These are phyloP conservation scores for Bubo scandiacus DNA, from an alignment of 2,113 vertebrate genomes.

Conservation along the genomic window DNA sequence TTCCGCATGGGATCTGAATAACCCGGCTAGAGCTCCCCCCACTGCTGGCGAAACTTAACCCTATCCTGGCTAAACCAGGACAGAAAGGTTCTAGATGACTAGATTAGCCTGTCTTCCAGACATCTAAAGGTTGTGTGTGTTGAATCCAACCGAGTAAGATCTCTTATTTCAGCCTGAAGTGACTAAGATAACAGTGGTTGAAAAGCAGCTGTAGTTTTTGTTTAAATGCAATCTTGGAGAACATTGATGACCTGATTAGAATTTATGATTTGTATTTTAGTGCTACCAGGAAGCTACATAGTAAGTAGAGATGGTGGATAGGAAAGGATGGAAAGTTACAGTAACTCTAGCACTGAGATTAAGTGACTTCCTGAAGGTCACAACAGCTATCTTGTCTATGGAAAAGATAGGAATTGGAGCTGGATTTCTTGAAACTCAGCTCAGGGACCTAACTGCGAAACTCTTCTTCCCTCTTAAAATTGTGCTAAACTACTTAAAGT, in stretches of 20 bases:
- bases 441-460: not conserved
- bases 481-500: not conserved
- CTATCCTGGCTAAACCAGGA: too few species aligned
- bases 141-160: not conserved
- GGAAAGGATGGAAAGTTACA: not conserved
- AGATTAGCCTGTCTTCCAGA: not conserved
- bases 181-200: not conserved
- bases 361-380: not conserved
- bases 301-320: not conserved
- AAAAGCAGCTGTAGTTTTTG: not conserved
- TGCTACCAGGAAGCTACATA: not conserved
- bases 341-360: not conserved
- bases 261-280: constrained; percentile 10
- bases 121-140: not conserved
- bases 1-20: too few species aligned
- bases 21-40: too few species aligned
- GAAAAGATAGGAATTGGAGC: too few species aligned
- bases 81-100: not conserved
- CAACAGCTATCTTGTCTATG: not conserved
- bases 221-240: not conserved
- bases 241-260: not conserved
- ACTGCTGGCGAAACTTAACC: too few species aligned
- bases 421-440: not conserved
- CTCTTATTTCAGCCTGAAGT: not conserved
- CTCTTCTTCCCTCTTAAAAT: not conserved